A percentile compares a stretch with the other conserved stretches of the same genome.
phyloP scores from a whole-genome alignment of 2,113 vertebrate species.

The Psittacula cyanocephala region DNA sequence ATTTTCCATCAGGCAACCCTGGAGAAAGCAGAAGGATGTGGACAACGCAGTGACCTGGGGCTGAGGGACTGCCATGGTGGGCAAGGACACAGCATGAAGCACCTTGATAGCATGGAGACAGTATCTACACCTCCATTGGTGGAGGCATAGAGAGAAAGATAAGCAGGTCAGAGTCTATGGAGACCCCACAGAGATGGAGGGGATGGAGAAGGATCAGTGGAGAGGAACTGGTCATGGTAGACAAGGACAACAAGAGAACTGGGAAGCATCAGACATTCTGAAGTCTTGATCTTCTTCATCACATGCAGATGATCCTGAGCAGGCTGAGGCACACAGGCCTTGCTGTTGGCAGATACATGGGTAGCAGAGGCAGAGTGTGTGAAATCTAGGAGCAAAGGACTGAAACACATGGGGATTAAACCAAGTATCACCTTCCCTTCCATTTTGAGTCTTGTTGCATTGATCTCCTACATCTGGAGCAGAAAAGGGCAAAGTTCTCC shows the following conservation, averaged over 20 bases:
- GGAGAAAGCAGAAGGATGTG: neutral
- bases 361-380: neutral
- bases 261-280: neutral
- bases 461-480: accelerated
- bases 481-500: neutral
- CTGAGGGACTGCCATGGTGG: neutral
- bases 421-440: accelerated
- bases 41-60: accelerated
- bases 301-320: neutral
- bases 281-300: neutral
- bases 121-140: neutral
- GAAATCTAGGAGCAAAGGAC: neutral
- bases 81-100: neutral
- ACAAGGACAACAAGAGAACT: neutral
- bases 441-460: accelerated
- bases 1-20: neutral
- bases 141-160: neutral
- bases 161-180: neutral
- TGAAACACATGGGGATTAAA: neutral
- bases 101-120: neutral
- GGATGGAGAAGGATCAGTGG: neutral
- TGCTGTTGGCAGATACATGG: accelerated
- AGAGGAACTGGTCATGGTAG: neutral
- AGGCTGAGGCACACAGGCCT: accelerated
- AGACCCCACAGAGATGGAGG: neutral